phyloP scores from a whole-genome alignment of 64 coral and sea anemone species.

The Orbicella faveolata region DNA sequence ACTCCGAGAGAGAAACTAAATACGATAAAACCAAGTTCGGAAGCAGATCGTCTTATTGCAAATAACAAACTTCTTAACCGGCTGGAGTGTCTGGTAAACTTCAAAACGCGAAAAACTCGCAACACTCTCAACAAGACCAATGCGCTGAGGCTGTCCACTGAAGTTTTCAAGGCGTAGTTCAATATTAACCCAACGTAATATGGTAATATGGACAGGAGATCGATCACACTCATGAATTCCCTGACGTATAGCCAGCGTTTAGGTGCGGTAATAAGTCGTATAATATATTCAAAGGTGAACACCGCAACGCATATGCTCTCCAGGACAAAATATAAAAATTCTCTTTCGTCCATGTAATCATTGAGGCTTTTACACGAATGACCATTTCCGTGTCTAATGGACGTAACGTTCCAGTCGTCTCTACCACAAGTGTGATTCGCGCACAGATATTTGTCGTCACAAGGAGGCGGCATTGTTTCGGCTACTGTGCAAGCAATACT shows the following conservation, averaged over 20 bases:
- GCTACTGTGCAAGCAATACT: constrained; percentile 92
- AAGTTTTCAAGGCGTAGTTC: constrained; percentile 32
- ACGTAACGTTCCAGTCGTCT: constrained; percentile 28
- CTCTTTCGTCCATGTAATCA: constrained; percentile 26
- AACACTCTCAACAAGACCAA: constrained; percentile 80
- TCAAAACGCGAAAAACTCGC: constrained; percentile 87
- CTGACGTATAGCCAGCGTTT: constrained; percentile 61
- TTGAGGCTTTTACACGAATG: constrained; percentile 52
- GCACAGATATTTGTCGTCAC: constrained; percentile 73
- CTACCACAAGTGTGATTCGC: constrained; percentile 45
- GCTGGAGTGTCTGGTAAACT: constrained; percentile 82
- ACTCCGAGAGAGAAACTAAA: constrained; percentile 93
- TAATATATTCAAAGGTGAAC: constrained; percentile 76
- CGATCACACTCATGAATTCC: constrained; percentile 81
- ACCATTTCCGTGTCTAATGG: background rate
- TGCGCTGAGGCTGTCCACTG: constrained; percentile 69
- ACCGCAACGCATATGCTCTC: constrained; percentile 71
- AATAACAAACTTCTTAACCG: constrained; percentile 81
- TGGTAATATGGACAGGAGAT: constrained; percentile 78
- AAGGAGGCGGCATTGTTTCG: constrained; percentile 73
- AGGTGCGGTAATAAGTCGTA: constrained; percentile 71
- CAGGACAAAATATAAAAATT: constrained; percentile 58
- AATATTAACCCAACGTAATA: constrained; percentile 71
- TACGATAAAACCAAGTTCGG: constrained; percentile 89
- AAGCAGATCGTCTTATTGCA: constrained; percentile 88